Base-by-base conservation (phyloP, 2,113 vertebrate species). In the Anoplopoma fimbria region DNA sequence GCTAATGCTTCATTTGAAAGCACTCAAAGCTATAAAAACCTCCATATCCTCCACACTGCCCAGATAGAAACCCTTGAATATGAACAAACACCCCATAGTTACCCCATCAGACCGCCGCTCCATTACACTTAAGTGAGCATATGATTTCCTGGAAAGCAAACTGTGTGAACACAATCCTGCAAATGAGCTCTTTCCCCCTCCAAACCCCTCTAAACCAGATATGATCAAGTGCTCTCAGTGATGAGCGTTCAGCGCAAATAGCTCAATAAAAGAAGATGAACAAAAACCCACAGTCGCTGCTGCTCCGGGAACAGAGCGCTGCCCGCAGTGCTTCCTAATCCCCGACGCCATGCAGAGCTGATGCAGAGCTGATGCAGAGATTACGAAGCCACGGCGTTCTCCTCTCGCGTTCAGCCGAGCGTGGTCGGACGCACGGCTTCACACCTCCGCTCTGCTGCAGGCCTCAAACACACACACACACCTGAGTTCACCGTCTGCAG, bases 301-400 rank as follows among this genome's bases (percentile, higher is more conserved):
- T 7, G 25, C n/a, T 25, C 51, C 17, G 76, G 33, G 29, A 71
- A 79, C 70, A 67, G 76, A 67, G 25, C 14, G 8, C 33, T 6
- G 49, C 68, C 47, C 14, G 10, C 1, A 2, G 57, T 49, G 77
- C 64, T 78, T 81, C 49, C 75, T 75, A 71, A 89, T 62, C 62
- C 49, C 15, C 68, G 49, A 64, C 42, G 42, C 31, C 55, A 74
- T 47, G 76, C 72, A 34, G 77, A 1, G 77, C 77, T 81, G 62
- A 74, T 47, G 76, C 72, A 34, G 77, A 1, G 77, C 77, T 81
- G 69, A 78, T 71, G 87, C 77, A 84, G 81, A 72, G 72, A 73
- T 83, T 85, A 62, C 71, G 13, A 17, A 4, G 45, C 45, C 31
- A 23, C 72, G 65, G 70, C 82, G 10, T 75, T 85, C 58, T 69